A percentile compares a stretch with the other conserved stretches of the same genome.
Evolutionary conservation across 2,888 invertebrate species (phyloP).

Genomic region (Ecliptopera silaceata): DNA sequence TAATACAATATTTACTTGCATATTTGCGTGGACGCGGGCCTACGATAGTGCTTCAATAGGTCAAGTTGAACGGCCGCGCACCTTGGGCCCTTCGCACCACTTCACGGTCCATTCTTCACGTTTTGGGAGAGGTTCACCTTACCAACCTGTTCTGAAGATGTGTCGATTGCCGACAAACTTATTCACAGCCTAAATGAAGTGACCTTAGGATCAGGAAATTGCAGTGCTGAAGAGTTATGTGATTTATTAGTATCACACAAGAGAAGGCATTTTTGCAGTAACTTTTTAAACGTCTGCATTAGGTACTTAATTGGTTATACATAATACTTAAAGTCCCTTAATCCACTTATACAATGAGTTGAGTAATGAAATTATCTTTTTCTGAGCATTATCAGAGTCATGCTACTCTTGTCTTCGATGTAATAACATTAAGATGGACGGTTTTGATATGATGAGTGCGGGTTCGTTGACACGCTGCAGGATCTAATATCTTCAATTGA

Average conservation of each 20-base stretch:
- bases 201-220: constrained; percentile 4
- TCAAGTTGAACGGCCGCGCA: constrained; percentile 35
- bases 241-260: no score
- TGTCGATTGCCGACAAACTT: constrained; percentile 12
- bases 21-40: constrained; percentile 27
- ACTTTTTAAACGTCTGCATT: no score
- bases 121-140: constrained; percentile 36
- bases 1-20: constrained; percentile 6
- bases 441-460: constrained; percentile 6
- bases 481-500: constrained; percentile 4
- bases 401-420: constrained; percentile 12
- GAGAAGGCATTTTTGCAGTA: no score
- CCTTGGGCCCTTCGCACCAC: constrained; percentile 19
- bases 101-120: constrained; percentile 1
- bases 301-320: no score
- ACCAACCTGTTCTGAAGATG: constrained; percentile 27
- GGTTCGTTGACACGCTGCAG: constrained; percentile 10
- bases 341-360: no score
- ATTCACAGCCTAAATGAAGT: constrained; percentile 8
- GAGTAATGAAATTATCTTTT: neutral
- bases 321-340: no score
- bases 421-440: neutral
- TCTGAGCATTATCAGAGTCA: neutral
- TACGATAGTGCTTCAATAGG: constrained; percentile 37
- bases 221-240: neutral